phyloP scores from a whole-genome alignment of 2,113 vertebrate genomes.

The Oryzias woworae region DNA sequence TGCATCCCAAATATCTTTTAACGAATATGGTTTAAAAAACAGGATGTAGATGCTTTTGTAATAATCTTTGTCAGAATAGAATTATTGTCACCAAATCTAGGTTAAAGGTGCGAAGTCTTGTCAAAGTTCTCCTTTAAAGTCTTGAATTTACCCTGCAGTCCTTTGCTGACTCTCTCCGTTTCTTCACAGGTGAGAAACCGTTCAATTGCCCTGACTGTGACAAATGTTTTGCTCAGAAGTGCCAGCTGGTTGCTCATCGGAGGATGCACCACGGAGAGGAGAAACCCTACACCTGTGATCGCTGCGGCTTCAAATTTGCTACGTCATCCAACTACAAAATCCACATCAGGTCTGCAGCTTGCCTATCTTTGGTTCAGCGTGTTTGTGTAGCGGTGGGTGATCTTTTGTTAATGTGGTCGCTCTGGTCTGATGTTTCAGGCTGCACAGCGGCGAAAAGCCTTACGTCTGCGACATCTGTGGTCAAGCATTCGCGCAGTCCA shows the following conservation, averaged over 20 bases:
- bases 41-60: no score
- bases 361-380: not conserved
- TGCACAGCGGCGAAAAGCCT: conserved; percentile 97
- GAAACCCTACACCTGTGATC: conserved; percentile 69
- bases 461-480: conserved; percentile 95
- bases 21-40: no score
- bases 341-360: conserved; percentile 61
- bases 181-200: conserved; percentile 64
- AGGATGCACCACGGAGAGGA: conserved; percentile 72
- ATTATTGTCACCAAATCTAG: no score
- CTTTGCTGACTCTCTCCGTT: not conserved
- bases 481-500: conserved; percentile 95
- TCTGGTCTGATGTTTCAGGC: conserved; percentile 66
- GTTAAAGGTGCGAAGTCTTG: no score
- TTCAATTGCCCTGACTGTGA: conserved; percentile 63
- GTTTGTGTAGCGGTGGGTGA: not conserved
- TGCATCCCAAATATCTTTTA: no score
- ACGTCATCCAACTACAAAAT: conserved; percentile 75
- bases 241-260: conserved; percentile 72
- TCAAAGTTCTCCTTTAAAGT: no score
- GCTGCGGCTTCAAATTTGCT: conserved; percentile 72
- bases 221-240: conserved; percentile 74
- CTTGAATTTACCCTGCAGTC: no score
- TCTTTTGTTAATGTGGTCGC: no score
- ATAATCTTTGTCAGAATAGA: no score